A percentile compares a stretch with the other conserved stretches of the same genome.
phyloP scores from a whole-genome alignment of 2,888 invertebrate genomes.

The Polyommatus icarus region DNA sequence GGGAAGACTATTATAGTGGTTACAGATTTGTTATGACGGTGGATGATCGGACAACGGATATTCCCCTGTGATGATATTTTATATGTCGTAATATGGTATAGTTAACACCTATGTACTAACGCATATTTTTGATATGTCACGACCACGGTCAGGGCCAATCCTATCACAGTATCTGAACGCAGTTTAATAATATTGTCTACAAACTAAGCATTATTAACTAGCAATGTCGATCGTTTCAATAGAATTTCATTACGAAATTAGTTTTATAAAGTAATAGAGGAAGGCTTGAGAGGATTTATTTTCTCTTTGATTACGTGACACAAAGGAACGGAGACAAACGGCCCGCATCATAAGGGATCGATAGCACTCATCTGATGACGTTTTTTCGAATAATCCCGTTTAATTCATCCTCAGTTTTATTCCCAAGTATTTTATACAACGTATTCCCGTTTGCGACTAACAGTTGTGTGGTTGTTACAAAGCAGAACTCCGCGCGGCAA shows the following conservation, averaged over 20 bases:
- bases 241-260: neutral
- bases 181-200: too few species aligned
- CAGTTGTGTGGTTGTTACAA: neutral
- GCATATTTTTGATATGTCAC: too few species aligned
- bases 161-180: too few species aligned
- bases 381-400: neutral
- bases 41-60: too few species aligned
- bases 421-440: neutral
- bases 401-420: neutral
- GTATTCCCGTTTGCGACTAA: neutral
- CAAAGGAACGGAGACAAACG: neutral
- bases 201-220: too few species aligned
- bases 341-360: neutral
- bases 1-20: too few species aligned
- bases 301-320: slow-evolving; percentile 8
- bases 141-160: too few species aligned
- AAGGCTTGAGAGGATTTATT: neutral
- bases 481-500: neutral
- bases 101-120: too few species aligned
- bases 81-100: too few species aligned
- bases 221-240: neutral
- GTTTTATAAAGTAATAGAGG: neutral
- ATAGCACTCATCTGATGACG: slow-evolving; percentile 2
- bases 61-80: too few species aligned
- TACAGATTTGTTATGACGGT: neutral